These are phyloP conservation scores for Rynchops niger DNA, from an alignment of 2,113 vertebrate genomes.

Conservation along the genomic window DNA sequence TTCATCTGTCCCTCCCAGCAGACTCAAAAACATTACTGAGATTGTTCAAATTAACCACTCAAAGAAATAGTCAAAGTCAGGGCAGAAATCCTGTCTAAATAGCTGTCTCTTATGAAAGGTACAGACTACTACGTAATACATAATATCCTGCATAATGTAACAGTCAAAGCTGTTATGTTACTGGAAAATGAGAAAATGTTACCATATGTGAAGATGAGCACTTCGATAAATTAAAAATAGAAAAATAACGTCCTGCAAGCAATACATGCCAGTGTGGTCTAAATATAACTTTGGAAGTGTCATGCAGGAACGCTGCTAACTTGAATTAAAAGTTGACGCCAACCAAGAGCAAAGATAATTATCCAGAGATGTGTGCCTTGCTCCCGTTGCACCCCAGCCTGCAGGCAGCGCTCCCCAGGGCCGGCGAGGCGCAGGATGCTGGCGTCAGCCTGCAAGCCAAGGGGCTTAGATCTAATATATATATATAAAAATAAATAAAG, in stretches of 20 bases:
- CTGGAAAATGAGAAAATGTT: not conserved
- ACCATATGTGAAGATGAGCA: not conserved
- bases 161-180: not conserved
- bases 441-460: not conserved
- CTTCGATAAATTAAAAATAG: not conserved
- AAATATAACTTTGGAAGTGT: not conserved
- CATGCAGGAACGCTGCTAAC: not conserved
- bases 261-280: not conserved
- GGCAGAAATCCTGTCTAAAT: not conserved
- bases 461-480: not conserved
- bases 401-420: not conserved
- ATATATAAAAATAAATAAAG: not conserved
- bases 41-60: not conserved
- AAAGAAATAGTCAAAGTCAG: not conserved
- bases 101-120: not conserved
- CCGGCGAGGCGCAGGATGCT: not conserved
- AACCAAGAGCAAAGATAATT: not conserved
- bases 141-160: not conserved
- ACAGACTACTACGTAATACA: not conserved
- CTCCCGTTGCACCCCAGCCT: not conserved
- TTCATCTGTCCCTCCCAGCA: not conserved
- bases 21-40: not conserved
- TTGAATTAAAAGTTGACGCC: not conserved
- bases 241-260: not conserved
- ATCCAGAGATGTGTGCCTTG: fast-evolving